phyloP scores from a whole-genome alignment of 2,113 vertebrate genomes.

The human (Homo sapiens) region DNA sequence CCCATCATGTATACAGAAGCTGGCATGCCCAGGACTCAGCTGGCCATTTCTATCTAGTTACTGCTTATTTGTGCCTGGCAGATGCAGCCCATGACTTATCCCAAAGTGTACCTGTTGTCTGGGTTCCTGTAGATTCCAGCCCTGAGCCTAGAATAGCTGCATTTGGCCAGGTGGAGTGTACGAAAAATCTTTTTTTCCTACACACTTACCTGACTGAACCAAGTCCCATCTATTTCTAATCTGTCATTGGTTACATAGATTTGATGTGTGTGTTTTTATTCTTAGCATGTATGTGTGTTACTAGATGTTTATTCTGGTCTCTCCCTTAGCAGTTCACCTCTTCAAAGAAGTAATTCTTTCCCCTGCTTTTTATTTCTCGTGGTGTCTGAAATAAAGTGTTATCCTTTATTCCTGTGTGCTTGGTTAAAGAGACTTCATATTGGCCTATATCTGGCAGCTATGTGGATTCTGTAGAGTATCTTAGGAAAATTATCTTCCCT shows the following conservation, averaged over 20 bases:
- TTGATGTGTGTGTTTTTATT: slow-evolving; percentile 9
- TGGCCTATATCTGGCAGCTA: not conserved
- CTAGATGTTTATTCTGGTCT: slow-evolving; percentile 13
- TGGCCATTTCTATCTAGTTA: not conserved
- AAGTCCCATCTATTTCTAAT: not conserved
- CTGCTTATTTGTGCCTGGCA: not conserved
- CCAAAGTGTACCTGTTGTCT: not conserved
- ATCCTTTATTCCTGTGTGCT: not conserved
- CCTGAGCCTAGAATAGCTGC: not conserved
- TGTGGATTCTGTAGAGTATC: not conserved
- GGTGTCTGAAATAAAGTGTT: not conserved
- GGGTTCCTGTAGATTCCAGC: not conserved
- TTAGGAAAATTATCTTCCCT: not conserved
- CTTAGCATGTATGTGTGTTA: not conserved
- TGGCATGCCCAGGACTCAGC: not conserved
- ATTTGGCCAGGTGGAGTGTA: not conserved
- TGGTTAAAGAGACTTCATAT: not conserved
- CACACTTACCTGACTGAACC: not conserved
- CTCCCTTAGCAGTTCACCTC: not conserved
- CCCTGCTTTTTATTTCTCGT: not conserved
- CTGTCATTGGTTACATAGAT: not conserved
- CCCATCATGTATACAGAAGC: not conserved
- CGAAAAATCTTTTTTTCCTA: not conserved
- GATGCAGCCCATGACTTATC: not conserved
- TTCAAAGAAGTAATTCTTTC: not conserved